A percentile compares a stretch with the other conserved stretches of the same genome.
These are phyloP conservation scores for Rotaria macrura DNA, from an alignment of 2,888 invertebrate species.

Conservation along the genomic window DNA sequence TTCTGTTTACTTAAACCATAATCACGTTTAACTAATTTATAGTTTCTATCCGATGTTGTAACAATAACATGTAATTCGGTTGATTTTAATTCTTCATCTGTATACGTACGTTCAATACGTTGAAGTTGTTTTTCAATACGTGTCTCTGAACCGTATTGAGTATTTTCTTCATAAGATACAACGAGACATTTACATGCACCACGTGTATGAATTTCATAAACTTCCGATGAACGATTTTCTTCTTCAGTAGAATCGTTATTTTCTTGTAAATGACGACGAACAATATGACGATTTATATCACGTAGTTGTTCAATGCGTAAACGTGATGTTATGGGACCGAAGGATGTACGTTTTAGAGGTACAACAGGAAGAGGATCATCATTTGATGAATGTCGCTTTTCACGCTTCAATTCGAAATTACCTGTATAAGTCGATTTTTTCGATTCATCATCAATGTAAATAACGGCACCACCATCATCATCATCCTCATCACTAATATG, in stretches of 20 bases:
- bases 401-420: background rate
- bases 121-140: background rate
- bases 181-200: background rate
- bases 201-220: constrained; percentile 14
- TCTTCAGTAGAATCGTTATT: background rate
- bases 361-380: background rate
- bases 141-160: background rate
- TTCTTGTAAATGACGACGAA: constrained; percentile 7
- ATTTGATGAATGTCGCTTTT: background rate
- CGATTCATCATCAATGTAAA: background rate
- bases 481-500: background rate
- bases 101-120: background rate
- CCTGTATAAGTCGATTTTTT: background rate
- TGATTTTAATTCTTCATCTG: background rate
- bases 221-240: background rate
- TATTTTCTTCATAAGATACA: background rate
- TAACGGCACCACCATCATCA: background rate
- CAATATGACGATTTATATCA: constrained; percentile 3
- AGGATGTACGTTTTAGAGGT: background rate
- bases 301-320: background rate
- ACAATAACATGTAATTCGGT: background rate
- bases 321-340: background rate
- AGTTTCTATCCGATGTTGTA: background rate
- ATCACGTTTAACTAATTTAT: background rate
- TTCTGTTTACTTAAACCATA: background rate